Base-by-base conservation (phyloP, 1,140 invertebrate species). In the Lineus longissimus region DNA sequence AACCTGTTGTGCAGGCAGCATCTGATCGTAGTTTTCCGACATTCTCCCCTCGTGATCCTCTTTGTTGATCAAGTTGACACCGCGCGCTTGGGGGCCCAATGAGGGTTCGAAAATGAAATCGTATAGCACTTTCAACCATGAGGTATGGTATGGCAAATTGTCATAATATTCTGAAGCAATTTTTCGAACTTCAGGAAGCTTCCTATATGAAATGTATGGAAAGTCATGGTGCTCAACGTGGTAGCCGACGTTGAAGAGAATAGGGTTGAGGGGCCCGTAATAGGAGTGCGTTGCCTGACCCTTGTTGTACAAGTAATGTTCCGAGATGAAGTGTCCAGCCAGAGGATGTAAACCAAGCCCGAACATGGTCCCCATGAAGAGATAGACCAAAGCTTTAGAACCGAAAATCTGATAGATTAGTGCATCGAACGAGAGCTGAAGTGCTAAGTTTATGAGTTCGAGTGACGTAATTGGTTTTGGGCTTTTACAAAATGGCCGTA, bases 271-370 rank as follows among this genome's bases (percentile, higher is more conserved):
- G 9, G 91, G 90, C 0, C 97, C 97, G 81, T 99, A 98, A 80
- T 99, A 99, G 33, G 95, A 97, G 72, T 97, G 97, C 0, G 96
- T 99, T 81, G 98, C 96, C 78, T 89, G 95, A 4, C 94, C 94
- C 6, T 92, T 94, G 64, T 88, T 88, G 77, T 97, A 99, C 89
- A 98, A 95, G 80, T 99, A 99, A 84, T 99, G 97, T 75, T 99
- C 97, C 0, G 95, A 96, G 73, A 99, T 92, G 75, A 99, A 99
- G 81, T 99, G 97, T 0, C 94, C 97, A 36, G 97, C 95, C 7
- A 98, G 92, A 4, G 97, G 97, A 86, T 99, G 97, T 4, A 97
- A 65, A 0, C 97, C 97, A 90, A 98, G 94, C 0, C 93, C 92
- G 81, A 99, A 83, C 7, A 97, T 71, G 17, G 92, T 93, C 13